Percentiles rank a stretch among this genome's conserved stretches.
Evolutionary conservation across 2,888 invertebrate species (phyloP).

Genomic region (Lathronympha strigana): DNA sequence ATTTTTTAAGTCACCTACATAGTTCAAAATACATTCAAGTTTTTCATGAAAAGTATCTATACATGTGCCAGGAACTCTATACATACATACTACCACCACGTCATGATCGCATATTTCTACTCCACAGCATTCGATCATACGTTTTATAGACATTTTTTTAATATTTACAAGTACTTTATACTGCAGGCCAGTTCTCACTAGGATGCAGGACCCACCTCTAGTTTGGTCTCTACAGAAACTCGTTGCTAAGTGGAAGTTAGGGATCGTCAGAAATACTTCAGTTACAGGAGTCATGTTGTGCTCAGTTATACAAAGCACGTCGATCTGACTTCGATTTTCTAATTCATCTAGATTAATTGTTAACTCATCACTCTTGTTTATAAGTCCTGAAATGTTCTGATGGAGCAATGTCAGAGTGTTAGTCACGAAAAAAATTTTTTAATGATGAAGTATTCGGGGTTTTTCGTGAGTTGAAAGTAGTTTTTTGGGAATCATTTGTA

Average conservation of each 20-base stretch:
- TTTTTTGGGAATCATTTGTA: too few species aligned
- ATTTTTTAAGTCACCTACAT: background rate
- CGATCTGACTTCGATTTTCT: background rate
- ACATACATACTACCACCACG: constrained; percentile 8
- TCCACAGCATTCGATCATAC: constrained; percentile 13
- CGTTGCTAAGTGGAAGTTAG: constrained; percentile 3
- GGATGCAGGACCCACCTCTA: constrained; percentile 14
- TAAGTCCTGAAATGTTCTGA: constrained; percentile 9
- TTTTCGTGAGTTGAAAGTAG: too few species aligned
- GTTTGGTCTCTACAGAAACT: constrained; percentile 8
- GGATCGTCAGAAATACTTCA: background rate
- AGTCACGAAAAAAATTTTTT: too few species aligned
- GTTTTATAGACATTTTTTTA: background rate
- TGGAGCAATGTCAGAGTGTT: too few species aligned
- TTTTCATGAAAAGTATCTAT: background rate
- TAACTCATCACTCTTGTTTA: constrained; percentile 16
- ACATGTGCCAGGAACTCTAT: constrained; percentile 14
- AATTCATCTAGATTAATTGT: background rate
- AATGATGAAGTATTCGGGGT: too few species aligned
- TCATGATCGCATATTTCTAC: constrained; percentile 5
- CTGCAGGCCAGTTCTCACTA: constrained; percentile 1
- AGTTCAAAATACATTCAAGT: background rate
- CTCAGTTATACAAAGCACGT: constrained; percentile 9
- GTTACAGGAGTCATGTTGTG: background rate
- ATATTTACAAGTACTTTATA: constrained; percentile 4